These are phyloP conservation scores for Bembecia ichneumoniformis DNA, from an alignment of 2,888 invertebrate genomes.

Conservation along the genomic window DNA sequence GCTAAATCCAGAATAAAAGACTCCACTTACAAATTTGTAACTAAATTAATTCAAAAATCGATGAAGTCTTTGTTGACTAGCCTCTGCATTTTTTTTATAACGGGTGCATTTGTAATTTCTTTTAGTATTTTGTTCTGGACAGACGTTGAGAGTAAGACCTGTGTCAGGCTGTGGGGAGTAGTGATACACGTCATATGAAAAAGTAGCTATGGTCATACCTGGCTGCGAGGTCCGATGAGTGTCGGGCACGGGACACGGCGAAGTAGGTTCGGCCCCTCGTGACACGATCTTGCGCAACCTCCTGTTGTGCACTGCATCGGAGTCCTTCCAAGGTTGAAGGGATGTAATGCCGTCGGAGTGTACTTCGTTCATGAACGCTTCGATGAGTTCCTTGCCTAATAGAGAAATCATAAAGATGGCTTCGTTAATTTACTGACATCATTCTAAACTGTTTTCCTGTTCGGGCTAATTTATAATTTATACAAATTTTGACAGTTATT, in stretches of 20 bases:
- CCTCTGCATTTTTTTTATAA: too few species aligned
- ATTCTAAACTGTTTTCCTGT: too few species aligned
- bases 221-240: conserved; percentile 1
- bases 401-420: conserved; percentile 7
- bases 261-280: conserved; percentile 42
- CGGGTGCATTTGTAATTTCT: too few species aligned
- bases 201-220: neutral
- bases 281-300: conserved; percentile 42
- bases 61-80: too few species aligned
- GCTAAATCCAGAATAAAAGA: too few species aligned
- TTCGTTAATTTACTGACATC: conserved; percentile 1
- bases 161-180: too few species aligned
- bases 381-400: conserved; percentile 93
- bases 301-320: conserved; percentile 31
- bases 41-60: too few species aligned
- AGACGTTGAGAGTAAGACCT: too few species aligned
- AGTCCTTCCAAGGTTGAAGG: conserved; percentile 74
- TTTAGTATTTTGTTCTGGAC: too few species aligned
- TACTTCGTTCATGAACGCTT: conserved; percentile 86
- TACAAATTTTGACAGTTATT: neutral
- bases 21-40: too few species aligned
- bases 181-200: too few species aligned
- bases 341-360: conserved; percentile 80
- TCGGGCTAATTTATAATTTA: too few species aligned
- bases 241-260: conserved; percentile 18